These are phyloP conservation scores for Epinotia ramella DNA, from an alignment of 2,888 invertebrate genomes.

Conservation along the genomic window DNA sequence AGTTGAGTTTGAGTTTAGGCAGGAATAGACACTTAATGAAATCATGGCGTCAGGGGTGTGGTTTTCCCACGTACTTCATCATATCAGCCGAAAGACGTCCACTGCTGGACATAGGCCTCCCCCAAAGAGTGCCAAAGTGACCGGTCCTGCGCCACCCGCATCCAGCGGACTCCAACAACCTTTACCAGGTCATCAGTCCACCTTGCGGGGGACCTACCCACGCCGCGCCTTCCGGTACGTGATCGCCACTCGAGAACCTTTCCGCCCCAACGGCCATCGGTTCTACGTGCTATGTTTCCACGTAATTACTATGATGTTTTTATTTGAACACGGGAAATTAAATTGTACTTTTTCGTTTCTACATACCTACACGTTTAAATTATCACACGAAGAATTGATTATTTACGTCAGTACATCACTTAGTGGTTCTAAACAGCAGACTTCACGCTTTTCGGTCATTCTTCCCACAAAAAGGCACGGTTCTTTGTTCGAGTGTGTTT, in stretches of 20 bases:
- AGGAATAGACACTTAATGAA: slow-evolving; percentile 38
- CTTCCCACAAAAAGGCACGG: slow-evolving; percentile 21
- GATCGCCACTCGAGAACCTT: too few relatives aligned
- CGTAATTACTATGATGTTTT: background rate
- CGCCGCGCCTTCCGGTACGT: too few relatives aligned
- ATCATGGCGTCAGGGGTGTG: slow-evolving; percentile 14
- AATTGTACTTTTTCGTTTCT: background rate
- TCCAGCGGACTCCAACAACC: too few relatives aligned
- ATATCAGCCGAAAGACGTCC: too few relatives aligned
- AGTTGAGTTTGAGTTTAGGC: slow-evolving; percentile 35
- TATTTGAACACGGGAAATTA: background rate
- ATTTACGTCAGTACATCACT: background rate
- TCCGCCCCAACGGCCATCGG: too few relatives aligned
- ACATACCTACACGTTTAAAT: background rate
- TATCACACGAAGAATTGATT: background rate
- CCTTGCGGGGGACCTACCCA: too few relatives aligned
- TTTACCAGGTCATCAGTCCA: too few relatives aligned
- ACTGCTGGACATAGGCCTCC: too few relatives aligned
- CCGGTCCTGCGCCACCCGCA: too few relatives aligned
- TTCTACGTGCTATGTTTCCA: too few relatives aligned
- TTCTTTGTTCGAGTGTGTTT: slow-evolving; percentile 40
- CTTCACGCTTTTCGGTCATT: slow-evolving; percentile 1
- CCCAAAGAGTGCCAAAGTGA: too few relatives aligned
- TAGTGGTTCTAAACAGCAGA: background rate
- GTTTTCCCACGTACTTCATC: too few relatives aligned